A percentile compares a stretch with the other conserved stretches of the same genome.
Evolutionary conservation across 1,140 invertebrate genomes (phyloP).

Genomic region (Pinna nobilis): DNA sequence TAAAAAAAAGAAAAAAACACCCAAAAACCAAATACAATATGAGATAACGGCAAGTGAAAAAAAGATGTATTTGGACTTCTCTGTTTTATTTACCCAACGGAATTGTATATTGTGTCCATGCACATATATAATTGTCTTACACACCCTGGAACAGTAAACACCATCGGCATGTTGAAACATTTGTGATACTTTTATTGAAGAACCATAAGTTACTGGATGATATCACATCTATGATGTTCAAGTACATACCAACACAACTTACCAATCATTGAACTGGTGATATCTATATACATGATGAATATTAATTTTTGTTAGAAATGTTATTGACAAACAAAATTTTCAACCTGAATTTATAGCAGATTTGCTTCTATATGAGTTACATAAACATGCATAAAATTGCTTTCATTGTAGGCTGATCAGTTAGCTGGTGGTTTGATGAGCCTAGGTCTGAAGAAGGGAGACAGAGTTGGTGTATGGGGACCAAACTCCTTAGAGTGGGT

Average conservation of each 20-base stretch:
- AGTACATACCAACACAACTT: not conserved
- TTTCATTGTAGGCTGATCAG: conserved; percentile 80
- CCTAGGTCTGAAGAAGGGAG: conserved; percentile 86
- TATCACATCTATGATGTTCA: too few relatives aligned
- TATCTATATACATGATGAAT: not conserved
- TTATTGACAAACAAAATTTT: not conserved
- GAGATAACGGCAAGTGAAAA: too few relatives aligned
- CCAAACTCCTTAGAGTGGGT: conserved; percentile 92
- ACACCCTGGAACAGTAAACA: too few relatives aligned
- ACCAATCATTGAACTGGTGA: not conserved
- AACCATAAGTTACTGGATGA: too few relatives aligned
- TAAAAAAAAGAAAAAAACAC: too few relatives aligned
- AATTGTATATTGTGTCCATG: too few relatives aligned
- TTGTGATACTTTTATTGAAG: too few relatives aligned
- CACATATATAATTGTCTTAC: too few relatives aligned
- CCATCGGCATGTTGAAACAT: too few relatives aligned
- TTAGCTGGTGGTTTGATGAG: conserved; percentile 87
- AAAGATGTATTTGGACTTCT: too few relatives aligned
- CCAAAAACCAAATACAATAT: too few relatives aligned
- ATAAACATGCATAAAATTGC: not conserved
- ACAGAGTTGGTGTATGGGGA: conserved; percentile 91
- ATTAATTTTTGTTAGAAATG: not conserved
- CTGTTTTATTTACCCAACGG: too few relatives aligned
- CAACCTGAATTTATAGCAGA: not conserved
- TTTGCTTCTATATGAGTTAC: not conserved